Conservation (phyloP, 2,888 invertebrate species). For the Apamea epomidion region DNA sequence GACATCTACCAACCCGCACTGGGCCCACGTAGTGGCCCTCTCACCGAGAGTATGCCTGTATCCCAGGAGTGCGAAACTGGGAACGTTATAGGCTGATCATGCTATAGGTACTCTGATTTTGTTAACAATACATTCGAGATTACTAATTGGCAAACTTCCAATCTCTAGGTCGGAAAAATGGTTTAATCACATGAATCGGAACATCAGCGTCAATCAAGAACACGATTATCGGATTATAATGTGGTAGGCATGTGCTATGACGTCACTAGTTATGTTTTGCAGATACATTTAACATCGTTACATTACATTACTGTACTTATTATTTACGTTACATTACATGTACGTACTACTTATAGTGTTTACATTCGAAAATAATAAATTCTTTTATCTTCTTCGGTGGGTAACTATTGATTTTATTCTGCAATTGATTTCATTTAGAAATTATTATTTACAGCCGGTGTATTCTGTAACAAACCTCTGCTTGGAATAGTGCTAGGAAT, state of each 20-base stretch:
- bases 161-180: constrained; percentile 47
- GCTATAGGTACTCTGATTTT: background rate
- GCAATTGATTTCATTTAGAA: constrained; percentile 1
- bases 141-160: constrained; percentile 52
- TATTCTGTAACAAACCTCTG: background rate
- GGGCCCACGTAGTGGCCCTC: background rate
- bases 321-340: constrained; percentile 30
- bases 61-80: background rate
- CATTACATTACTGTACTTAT: constrained; percentile 17
- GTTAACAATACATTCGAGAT: constrained; percentile 23
- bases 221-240: constrained; percentile 43
- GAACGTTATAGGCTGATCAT: background rate
- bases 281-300: constrained; percentile 34
- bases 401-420: background rate
- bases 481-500: background rate
- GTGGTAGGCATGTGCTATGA: constrained; percentile 37
- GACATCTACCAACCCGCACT: background rate
- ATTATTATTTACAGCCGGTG: background rate
- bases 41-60: too few relatives aligned
- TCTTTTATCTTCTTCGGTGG: constrained; percentile 6
- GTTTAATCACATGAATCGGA: constrained; percentile 34
- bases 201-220: constrained; percentile 45
- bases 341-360: constrained; percentile 12
- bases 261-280: constrained; percentile 24
- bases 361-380: background rate